Base-by-base conservation (phyloP, 2,113 vertebrate species). In the Nerophis ophidion region DNA sequence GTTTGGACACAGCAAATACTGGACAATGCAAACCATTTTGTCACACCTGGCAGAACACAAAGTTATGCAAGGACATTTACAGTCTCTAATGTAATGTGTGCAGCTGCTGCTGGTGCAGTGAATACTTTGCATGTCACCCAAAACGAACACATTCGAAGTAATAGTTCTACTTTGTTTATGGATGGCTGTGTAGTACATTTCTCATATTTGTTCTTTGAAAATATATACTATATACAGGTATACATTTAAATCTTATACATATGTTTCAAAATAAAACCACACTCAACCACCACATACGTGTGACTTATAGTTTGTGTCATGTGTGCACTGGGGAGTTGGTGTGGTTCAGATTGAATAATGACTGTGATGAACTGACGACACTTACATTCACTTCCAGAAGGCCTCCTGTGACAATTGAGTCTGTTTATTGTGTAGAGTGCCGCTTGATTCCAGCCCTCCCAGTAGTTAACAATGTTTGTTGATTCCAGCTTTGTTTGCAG, bases 371-470 rank as follows among this genome's bases (percentile, higher is more conserved):
- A 38, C 14, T 38, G 14, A 56, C 5, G 36, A 60, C 48, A 54
- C 38, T 35, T 13, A 45, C 56, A 72, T 16, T 62, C 13, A 47
- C 26, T 53, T 56, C 48, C 60, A 57, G 57, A 55, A 50, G 57
- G 49, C 44, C 45, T 69, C 55, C 63, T 57, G 48, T 65, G 70
- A 70, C 50, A 61, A 47, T 71, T 75, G 46, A 45, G 13, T 67
- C 36, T 70, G 68, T 82, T 74, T 79, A 74, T 67, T 49, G 48
- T 60, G 64, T 51, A 8, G 50, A 50, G 64, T 55, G 63, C 16
- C 54, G 72, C 81, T 49, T 75, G 70, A 80, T 71, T 76, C 75
- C 77, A 79, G 77, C 51, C 70, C 57, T 63, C 42, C 38, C 56
- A 11, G 13, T 72, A 65, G 79, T 81, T 80, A 79, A 40, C 65